Evolutionary conservation across 1,140 invertebrate genomes (phyloP), one percentile per base, ranked within the genome.

Genomic region (Chironomus tepperi): DNA sequence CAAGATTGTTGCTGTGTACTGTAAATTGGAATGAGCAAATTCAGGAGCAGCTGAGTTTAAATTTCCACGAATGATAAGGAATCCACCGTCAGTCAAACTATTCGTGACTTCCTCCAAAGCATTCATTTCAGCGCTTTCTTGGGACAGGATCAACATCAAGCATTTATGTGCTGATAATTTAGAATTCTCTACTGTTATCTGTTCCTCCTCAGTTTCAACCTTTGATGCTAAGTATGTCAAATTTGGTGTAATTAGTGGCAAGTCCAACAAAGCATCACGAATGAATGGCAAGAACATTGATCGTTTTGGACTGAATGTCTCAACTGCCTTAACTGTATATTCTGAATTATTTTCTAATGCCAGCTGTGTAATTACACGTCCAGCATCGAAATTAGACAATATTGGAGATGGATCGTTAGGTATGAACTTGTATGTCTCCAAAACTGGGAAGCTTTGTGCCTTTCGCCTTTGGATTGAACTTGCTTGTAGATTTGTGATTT

Each of bases 401-500:
- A 75, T 80, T 77, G 73, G 76, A 73, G 76, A 78, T 78, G 77
- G 86, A 82, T 83, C 83, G 79, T 92, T 87, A 0, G 93, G 88
- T 2, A 95, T 79, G 79, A 97, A 96, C 75, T 86, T 83, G 77
- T 92, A 93, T 78, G 88, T 87, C 79, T 93, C 91, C 9, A 92
- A 78, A 6, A 92, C 88, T 12, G 90, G 89, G 16, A 89, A 85
- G 10, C 86, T 87, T 5, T 86, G 82, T 9, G 85, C 84, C 76
- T 88, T 85, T 24, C 85, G 87, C 75, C 89, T 87, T 7, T 92
- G 86, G 73, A 97, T 95, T 3, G 90, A 86, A 77, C 88, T 93
- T 0, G 92, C 92, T 78, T 91, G 90, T 0, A 97, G 81, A 72
- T 93, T 94, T 75, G 88, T 86, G 24, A 97, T 88, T 83, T 95